Evolutionary conservation across 1,140 invertebrate genomes (phyloP).

Genomic region (Bombyx mandarina): DNA sequence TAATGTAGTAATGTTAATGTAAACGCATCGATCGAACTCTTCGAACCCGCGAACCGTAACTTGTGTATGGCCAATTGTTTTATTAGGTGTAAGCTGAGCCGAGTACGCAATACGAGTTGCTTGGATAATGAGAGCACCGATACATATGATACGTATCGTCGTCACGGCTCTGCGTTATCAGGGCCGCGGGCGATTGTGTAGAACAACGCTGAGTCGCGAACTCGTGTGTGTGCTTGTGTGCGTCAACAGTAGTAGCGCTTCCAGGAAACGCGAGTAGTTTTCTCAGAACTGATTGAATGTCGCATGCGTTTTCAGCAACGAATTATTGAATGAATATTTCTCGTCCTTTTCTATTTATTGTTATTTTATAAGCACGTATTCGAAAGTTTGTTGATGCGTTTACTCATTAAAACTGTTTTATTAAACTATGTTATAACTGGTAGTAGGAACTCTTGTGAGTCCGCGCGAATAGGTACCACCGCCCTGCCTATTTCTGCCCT

Average conservation of each 20-base stretch:
- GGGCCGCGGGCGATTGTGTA: conserved; percentile 51
- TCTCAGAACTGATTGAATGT: conserved; percentile 60
- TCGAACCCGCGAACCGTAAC: conserved; percentile 7
- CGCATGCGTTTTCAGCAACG: conserved; percentile 62
- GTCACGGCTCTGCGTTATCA: conserved; percentile 62
- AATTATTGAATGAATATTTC: conserved; percentile 21
- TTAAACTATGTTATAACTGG: too few relatives aligned
- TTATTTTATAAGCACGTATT: too few relatives aligned
- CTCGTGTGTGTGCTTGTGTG: conserved; percentile 28
- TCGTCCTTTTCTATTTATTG: too few relatives aligned
- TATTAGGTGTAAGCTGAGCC: conserved; percentile 58
- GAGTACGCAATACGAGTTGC: conserved; percentile 53
- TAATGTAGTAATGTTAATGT: too few relatives aligned
- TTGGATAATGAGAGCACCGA: conserved; percentile 58
- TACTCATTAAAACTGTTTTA: too few relatives aligned
- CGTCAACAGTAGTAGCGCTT: conserved; percentile 57
- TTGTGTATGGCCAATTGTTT: conserved; percentile 48
- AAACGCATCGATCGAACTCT: conserved; percentile 5
- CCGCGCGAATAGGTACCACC: too few relatives aligned
- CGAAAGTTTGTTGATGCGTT: too few relatives aligned
- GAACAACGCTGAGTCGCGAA: conserved; percentile 18
- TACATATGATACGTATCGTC: conserved; percentile 25
- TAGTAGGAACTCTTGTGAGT: too few relatives aligned
- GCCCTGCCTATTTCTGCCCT: too few relatives aligned
- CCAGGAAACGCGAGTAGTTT: conserved; percentile 63